These are phyloP conservation scores for Fratercula arctica DNA, from an alignment of 2,797 vertebrate species.

Conservation along the genomic window DNA sequence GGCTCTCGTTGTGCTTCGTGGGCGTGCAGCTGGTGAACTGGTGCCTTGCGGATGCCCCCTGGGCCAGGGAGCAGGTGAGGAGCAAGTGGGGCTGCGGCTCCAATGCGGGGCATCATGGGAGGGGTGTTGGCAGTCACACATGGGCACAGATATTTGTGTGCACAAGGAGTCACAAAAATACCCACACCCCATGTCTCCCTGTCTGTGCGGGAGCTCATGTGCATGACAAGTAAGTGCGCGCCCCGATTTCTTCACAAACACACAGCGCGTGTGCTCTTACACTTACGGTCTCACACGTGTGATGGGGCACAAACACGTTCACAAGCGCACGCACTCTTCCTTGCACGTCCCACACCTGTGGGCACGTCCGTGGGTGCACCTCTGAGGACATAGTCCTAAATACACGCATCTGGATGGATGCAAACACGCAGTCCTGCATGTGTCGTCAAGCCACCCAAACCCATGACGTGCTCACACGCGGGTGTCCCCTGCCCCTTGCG, in stretches of 20 bases:
- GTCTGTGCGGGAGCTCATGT: accelerated
- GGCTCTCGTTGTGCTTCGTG: neutral
- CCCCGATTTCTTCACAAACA: neutral
- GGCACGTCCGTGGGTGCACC: accelerated
- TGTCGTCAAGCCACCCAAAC: neutral
- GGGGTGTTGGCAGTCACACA: neutral
- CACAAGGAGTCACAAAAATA: neutral
- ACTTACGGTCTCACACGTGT: accelerated
- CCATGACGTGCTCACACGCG: accelerated
- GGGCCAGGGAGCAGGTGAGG: neutral
- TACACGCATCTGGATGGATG: accelerated
- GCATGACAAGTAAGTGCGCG: accelerated
- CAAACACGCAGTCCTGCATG: accelerated
- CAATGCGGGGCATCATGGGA: accelerated
- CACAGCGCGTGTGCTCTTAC: accelerated
- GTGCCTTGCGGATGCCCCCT: neutral
- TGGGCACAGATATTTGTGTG: accelerated
- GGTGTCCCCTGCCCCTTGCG: neutral
- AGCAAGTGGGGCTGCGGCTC: neutral
- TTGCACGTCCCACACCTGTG: accelerated
- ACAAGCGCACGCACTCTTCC: accelerated
- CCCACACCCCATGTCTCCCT: neutral
- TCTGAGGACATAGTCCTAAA: neutral
- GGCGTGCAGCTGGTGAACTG: accelerated
- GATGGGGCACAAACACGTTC: neutral